Evolutionary conservation across 2,797 vertebrate genomes (phyloP).

Genomic region (Phaenicophaeus curvirostris): DNA sequence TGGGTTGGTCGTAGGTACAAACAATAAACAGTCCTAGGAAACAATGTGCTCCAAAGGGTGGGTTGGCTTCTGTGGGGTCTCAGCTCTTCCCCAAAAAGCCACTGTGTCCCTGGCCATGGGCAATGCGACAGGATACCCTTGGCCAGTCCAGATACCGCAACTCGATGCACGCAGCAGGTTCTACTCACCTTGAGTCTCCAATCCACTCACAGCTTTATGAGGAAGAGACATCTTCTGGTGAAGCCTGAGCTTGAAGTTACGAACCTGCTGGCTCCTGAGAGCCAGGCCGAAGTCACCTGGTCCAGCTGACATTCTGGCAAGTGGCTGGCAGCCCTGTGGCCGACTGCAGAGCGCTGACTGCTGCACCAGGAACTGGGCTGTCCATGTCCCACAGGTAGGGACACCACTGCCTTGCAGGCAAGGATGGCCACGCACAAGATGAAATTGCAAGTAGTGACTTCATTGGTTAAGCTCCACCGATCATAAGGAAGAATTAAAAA

Average conservation of each 20-base stretch:
- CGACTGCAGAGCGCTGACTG: not conserved
- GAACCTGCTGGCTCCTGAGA: not conserved
- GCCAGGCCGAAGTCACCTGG: not conserved
- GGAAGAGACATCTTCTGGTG: not conserved
- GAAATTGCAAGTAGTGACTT: not conserved
- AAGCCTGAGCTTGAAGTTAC: not conserved
- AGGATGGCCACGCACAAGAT: not conserved
- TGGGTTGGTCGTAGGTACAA: not conserved
- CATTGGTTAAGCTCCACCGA: not conserved
- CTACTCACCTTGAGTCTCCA: not conserved
- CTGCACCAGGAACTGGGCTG: not conserved
- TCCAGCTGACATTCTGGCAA: not conserved
- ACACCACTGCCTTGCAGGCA: not conserved
- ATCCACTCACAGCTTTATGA: not conserved
- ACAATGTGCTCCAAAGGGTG: not conserved
- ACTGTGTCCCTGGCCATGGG: not conserved
- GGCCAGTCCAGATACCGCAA: not conserved
- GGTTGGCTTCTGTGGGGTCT: not conserved
- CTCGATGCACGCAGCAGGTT: not conserved
- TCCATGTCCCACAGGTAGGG: not conserved
- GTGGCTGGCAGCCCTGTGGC: not conserved
- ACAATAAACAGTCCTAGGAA: conserved; percentile 44
- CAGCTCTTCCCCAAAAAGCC: not conserved
- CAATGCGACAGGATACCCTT: not conserved
- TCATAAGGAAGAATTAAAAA: not conserved